These are phyloP conservation scores for Actinopyga echinites DNA, from an alignment of 53 echinoderm and acorn worm species.

Conservation along the genomic window DNA sequence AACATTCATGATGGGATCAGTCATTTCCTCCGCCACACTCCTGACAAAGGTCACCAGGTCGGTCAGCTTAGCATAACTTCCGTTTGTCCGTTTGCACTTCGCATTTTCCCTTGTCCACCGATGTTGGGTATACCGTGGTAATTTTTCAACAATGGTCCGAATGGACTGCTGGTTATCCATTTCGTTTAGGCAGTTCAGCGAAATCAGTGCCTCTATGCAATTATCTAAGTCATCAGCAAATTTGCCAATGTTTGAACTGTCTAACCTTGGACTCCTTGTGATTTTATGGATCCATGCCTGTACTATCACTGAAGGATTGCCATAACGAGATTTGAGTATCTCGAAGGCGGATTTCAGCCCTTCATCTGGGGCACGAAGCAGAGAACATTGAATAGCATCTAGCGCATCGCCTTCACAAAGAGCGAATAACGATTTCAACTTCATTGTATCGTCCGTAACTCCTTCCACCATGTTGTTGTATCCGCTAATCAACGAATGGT, in stretches of 20 bases:
- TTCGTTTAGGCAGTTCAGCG: slow-evolving; percentile 38
- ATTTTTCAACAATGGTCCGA: slow-evolving; percentile 32
- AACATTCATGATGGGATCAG: too few species aligned
- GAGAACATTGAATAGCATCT: not conserved
- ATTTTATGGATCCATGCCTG: slow-evolving; percentile 54
- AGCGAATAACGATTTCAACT: slow-evolving; percentile 44
- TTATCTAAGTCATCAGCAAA: not conserved
- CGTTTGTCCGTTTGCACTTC: too few species aligned
- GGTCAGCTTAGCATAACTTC: too few species aligned
- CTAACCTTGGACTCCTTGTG: not conserved
- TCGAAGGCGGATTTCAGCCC: too few species aligned
- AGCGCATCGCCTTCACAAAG: slow-evolving; percentile 43
- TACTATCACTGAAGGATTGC: slow-evolving; percentile 36
- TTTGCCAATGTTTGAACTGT: not conserved
- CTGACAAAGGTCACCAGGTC: too few species aligned
- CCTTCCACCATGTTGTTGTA: not conserved
- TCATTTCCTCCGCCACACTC: too few species aligned
- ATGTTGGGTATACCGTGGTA: slow-evolving; percentile 38
- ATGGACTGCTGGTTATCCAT: slow-evolving; percentile 33
- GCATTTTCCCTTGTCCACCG: slow-evolving; percentile 37
- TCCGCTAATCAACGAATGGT: not conserved
- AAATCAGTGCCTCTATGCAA: not conserved
- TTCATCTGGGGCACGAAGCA: too few species aligned
- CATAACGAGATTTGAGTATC: not conserved
- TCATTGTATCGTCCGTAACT: slow-evolving; percentile 3